Base-by-base conservation (phyloP, 2,113 vertebrate species). In the Tamias sibiricus region DNA sequence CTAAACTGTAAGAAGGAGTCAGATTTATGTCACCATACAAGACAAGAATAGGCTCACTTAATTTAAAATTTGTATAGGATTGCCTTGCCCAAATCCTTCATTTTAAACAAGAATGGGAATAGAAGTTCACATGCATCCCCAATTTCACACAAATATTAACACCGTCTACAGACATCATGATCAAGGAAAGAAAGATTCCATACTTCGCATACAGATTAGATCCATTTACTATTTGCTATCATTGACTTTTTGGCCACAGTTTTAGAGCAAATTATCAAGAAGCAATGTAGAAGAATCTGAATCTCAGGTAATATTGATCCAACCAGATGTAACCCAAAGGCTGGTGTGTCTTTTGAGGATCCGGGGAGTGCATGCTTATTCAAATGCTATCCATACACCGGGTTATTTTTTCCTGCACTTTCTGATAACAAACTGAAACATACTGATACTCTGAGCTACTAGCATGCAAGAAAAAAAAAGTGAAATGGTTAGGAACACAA, bases 341-440 rank as follows among this genome's bases (percentile, higher is more conserved):
- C 1, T 40, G 3, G 1, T 24, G 17, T 44, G 26, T 3, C 54
- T 12, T 30, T 11, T 57, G 13, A 54, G 47, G 26, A 20, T 30
- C 13, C 11, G 8, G 12, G 20, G 5, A 72, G 2, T 17, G 4
- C 2, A 6, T 14, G 3, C 6, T 8, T 20, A 49, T 4, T 40
- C 26, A 59, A 86, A 79, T 28, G 3, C 4, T 75, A 49, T 35
- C 1, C 11, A 74, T 24, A 47, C 32, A 4, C 3, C 2, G 24
- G n/a, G 8, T 83, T n/a, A 87, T 59, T 35, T 68, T 19, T 69
- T 57, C 19, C 7, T 8, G 35, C 11, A 52, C 8, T 8, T 28
- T 59, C 62, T 79, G 4, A 75, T 32, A 3, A 69, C 2, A 30
- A 84, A 2, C 6, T 82, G 35, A 91, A 77, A 92, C 0, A 24